phyloP scores from a whole-genome alignment of 2,888 invertebrate genomes.

The Scaptodrosophila latifasciaeformis region DNA sequence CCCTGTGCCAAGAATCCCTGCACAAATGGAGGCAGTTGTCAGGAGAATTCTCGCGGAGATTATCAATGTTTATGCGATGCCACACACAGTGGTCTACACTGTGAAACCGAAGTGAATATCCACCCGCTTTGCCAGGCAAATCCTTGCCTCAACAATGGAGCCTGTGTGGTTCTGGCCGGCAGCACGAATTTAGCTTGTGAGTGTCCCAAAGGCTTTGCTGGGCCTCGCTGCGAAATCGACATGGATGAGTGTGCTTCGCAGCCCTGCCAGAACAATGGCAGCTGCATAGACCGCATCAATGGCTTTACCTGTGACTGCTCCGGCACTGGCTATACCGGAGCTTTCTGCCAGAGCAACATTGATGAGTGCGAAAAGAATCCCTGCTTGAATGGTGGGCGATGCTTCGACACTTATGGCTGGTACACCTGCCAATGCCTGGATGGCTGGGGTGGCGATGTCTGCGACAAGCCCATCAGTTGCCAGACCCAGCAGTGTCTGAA shows the following conservation, averaged over 20 bases:
- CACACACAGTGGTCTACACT: slow-evolving; percentile 82
- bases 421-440: slow-evolving; percentile 85
- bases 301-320: slow-evolving; percentile 87
- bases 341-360: slow-evolving; percentile 84
- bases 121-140: slow-evolving; percentile 83
- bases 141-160: slow-evolving; percentile 88
- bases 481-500: slow-evolving; percentile 83
- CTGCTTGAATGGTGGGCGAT: slow-evolving; percentile 83
- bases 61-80: slow-evolving; percentile 83
- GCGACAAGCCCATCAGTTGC: slow-evolving; percentile 81
- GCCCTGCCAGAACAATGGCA: slow-evolving; percentile 84
- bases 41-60: slow-evolving; percentile 81
- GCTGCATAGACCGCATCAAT: slow-evolving; percentile 84
- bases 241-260: slow-evolving; percentile 83
- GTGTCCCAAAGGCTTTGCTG: slow-evolving; percentile 77
- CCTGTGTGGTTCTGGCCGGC: slow-evolving; percentile 81
- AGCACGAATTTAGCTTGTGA: slow-evolving; percentile 78
- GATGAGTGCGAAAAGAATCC: slow-evolving; percentile 86
- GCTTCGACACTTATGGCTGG: slow-evolving; percentile 88
- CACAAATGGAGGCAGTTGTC: slow-evolving; percentile 83
- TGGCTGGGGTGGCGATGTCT: slow-evolving; percentile 88
- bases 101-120: slow-evolving; percentile 83
- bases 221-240: slow-evolving; percentile 78
- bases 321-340: slow-evolving; percentile 84
- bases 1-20: slow-evolving; percentile 84